phyloP scores from a whole-genome alignment of 2,797 vertebrate genomes.

The Etheostoma perlongum region DNA sequence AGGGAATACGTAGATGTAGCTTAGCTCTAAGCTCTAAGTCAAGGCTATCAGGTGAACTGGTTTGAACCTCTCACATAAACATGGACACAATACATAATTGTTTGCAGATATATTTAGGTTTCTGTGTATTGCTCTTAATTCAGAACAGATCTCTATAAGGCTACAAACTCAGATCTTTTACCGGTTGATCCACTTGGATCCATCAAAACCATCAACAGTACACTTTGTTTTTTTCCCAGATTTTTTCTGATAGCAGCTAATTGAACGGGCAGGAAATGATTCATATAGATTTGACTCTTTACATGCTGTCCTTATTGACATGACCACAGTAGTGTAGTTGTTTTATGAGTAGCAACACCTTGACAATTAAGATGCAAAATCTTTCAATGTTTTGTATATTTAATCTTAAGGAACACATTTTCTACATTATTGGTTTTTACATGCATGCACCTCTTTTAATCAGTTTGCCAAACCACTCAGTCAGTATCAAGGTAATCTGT shows the following conservation, averaged over 20 bases:
- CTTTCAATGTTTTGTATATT: background rate
- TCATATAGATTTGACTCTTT: no score
- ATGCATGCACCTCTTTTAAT: background rate
- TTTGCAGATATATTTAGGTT: conserved; percentile 31
- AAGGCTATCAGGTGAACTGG: conserved; percentile 6
- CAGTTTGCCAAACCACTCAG: conserved; percentile 2
- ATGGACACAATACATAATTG: conserved; percentile 19
- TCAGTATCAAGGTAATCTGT: background rate
- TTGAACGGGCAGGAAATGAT: background rate
- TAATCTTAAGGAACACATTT: background rate
- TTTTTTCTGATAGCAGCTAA: conserved; percentile 1
- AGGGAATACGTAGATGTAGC: background rate
- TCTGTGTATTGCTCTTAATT: conserved; percentile 22
- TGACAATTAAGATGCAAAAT: background rate
- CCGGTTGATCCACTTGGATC: conserved; percentile 10
- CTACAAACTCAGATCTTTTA: conserved; percentile 22
- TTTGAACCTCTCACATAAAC: conserved; percentile 19
- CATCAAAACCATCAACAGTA: conserved; percentile 18
- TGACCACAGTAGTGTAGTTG: background rate
- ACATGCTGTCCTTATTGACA: background rate
- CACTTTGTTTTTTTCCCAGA: background rate
- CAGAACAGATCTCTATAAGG: conserved; percentile 24
- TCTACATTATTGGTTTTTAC: background rate
- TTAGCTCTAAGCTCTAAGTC: background rate
- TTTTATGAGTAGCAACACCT: background rate